These are phyloP conservation scores for Astyanax mexicanus DNA, from an alignment of 2,797 vertebrate genomes.

Conservation along the genomic window DNA sequence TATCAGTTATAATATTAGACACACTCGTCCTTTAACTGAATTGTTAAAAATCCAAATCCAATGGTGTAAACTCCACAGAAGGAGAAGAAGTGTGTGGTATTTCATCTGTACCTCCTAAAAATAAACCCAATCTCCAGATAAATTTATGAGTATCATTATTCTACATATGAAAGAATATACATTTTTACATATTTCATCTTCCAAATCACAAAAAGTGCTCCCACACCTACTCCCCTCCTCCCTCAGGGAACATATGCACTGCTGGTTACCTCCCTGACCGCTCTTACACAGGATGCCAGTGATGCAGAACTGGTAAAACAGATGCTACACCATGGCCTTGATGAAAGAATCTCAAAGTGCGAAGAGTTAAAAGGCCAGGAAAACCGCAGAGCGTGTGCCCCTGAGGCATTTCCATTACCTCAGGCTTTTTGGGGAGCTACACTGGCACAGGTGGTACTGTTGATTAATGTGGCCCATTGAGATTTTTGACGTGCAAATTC, in stretches of 20 bases:
- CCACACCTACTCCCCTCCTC: neutral
- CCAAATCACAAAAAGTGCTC: neutral
- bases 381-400: neutral
- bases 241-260: neutral
- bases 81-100: too few species aligned
- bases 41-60: too few species aligned
- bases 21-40: too few species aligned
- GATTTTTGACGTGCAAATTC: neutral
- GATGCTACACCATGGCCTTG: neutral
- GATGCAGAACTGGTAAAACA: neutral
- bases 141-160: neutral
- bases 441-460: conserved; percentile 3
- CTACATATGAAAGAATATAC: too few species aligned
- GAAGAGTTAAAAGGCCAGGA: neutral
- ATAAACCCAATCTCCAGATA: too few species aligned
- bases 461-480: neutral
- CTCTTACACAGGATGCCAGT: neutral
- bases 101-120: too few species aligned
- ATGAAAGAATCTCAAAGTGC: neutral
- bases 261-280: neutral
- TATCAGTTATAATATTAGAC: too few species aligned
- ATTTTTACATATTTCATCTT: neutral
- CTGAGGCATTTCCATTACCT: neutral
- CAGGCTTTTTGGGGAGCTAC: neutral
- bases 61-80: too few species aligned